Evolutionary conservation across 2,888 invertebrate genomes (phyloP), one percentile per base, ranked within the genome.

Genomic region (Isoperla grammatica): DNA sequence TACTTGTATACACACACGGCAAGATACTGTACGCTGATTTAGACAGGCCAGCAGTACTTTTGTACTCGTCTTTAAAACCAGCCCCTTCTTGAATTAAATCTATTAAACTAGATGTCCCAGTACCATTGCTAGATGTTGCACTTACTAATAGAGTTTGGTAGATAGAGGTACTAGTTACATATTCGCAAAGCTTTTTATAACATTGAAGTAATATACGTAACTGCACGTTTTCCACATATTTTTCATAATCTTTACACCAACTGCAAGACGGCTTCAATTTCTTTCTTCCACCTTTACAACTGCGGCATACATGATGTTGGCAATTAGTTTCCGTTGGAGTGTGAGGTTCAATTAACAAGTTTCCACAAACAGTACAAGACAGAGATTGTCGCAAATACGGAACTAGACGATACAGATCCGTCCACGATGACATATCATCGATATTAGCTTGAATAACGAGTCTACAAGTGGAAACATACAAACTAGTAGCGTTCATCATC

Each of bases 321-420:
- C 95, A 95, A 64, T 84, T 84, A 2, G 85, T 83, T 68, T 84
- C 85, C 17, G 82, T 81, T 13, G 93, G 90, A 37, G 89, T 86
- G 71, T 85, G 86, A 5, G 95, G 94, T 71, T 90, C 87, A 66
- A 85, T 85, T 59, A 94, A 75, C 66, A 95, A 79, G 71, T 88
- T 86, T 63, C 88, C 87, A 75, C 95, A 95, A 58, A 94, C 93
- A 59, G 88, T 90, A 76, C 95, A 95, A 67, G 90, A 88, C 68
- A 95, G 79, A 64, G 90, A 87, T 73, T 91, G 90, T 61, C 93
- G 82, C 71, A 95, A 79, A 76, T 89, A 89, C 4, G 91, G 90
- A 67, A 95, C 82, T 69, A 90, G 81, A 68, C 88, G 82, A 75
- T 88, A 88, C 68, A 94, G 80, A 76, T 93, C 92, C 57, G 83